A percentile compares a stretch with the other conserved stretches of the same genome.
These are phyloP conservation scores for Harpagifer antarcticus DNA, from an alignment of 2,797 vertebrate genomes.

Conservation along the genomic window DNA sequence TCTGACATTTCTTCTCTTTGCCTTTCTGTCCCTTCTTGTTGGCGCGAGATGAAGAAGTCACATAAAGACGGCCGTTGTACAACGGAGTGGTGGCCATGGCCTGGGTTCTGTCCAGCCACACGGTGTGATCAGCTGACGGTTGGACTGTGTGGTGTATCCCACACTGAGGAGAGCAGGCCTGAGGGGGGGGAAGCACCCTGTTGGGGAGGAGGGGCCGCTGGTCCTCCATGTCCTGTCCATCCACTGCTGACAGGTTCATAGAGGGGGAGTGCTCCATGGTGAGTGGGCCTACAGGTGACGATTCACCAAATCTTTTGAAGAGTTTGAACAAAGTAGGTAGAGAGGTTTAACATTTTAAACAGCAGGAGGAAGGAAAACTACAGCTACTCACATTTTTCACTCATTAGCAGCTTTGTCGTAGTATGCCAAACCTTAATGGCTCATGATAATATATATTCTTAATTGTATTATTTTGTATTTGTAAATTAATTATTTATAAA, in stretches of 20 bases:
- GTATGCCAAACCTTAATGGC: background rate
- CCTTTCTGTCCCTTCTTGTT: conserved; percentile 61
- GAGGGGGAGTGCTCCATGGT: conserved; percentile 77
- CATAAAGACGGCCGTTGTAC: conserved; percentile 78
- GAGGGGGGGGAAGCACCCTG: conserved; percentile 57
- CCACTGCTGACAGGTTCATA: conserved; percentile 68
- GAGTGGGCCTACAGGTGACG: conserved; percentile 3
- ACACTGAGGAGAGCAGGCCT: conserved; percentile 68
- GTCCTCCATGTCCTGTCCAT: conserved; percentile 74
- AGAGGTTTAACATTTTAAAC: background rate
- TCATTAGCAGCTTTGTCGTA: background rate
- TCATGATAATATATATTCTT: background rate
- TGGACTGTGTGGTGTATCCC: conserved; percentile 72
- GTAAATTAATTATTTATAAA: background rate
- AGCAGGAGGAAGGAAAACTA: background rate
- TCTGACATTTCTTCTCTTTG: conserved; percentile 71
- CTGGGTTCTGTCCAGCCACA: conserved; percentile 78
- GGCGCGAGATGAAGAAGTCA: conserved; percentile 59
- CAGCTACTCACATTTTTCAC: background rate
- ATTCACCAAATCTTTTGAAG: conserved; percentile 33
- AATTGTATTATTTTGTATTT: conserved; percentile 7
- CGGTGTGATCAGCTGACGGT: conserved; percentile 25
- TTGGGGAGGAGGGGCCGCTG: conserved; percentile 72
- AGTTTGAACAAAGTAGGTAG: conserved; percentile 6
- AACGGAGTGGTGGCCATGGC: conserved; percentile 71